These are phyloP conservation scores for Rhegmatorhina hoffmannsi DNA, from an alignment of 2,113 vertebrate genomes.

Conservation along the genomic window DNA sequence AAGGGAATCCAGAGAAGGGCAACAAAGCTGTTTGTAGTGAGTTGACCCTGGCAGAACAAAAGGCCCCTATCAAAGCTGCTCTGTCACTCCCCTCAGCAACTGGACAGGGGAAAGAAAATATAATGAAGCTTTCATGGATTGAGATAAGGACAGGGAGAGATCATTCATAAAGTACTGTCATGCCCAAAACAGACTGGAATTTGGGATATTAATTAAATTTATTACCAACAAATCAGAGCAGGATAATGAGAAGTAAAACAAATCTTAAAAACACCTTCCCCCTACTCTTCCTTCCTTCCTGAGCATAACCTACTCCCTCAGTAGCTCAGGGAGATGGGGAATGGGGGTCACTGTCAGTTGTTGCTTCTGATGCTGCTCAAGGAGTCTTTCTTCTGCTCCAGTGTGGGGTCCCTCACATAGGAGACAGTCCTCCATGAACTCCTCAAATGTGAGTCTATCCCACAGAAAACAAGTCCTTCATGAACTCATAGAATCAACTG, in stretches of 20 bases:
- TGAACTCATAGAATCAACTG: background rate
- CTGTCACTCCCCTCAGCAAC: background rate
- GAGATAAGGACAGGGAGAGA: background rate
- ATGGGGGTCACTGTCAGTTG: background rate
- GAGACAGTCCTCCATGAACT: background rate
- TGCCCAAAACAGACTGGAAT: background rate
- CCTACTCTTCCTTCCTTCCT: background rate
- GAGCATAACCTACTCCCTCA: background rate
- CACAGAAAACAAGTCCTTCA: background rate
- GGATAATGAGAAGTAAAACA: background rate
- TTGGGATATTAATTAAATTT: background rate
- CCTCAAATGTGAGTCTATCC: background rate
- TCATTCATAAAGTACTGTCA: background rate
- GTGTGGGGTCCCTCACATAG: background rate
- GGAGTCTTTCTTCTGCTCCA: background rate
- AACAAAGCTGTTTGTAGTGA: fast-evolving
- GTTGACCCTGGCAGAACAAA: background rate
- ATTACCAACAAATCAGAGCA: background rate
- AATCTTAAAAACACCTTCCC: background rate
- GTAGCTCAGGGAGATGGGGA: background rate
- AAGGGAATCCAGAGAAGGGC: background rate
- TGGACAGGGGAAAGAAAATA: background rate
- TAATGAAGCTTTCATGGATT: background rate
- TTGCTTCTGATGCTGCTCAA: background rate
- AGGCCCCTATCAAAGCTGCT: background rate